These are phyloP conservation scores for Sturnus vulgaris DNA, from an alignment of 2,113 vertebrate species.

Conservation along the genomic window DNA sequence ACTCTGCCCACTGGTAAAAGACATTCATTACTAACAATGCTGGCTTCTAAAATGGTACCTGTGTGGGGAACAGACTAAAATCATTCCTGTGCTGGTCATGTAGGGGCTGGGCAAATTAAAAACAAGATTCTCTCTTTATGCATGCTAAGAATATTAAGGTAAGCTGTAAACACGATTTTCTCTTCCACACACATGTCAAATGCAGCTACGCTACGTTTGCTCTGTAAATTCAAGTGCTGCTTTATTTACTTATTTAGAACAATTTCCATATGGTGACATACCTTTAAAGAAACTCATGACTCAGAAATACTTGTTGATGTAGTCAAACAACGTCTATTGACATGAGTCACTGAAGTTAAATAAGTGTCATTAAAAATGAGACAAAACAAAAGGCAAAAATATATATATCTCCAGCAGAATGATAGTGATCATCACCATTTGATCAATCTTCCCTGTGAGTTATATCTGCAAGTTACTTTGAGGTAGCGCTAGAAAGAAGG, in stretches of 20 bases:
- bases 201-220: slow-evolving; percentile 20
- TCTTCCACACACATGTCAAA: not conserved
- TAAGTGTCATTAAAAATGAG: slow-evolving; percentile 10
- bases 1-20: not conserved
- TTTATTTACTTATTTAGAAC: slow-evolving; percentile 62
- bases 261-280: slow-evolving; percentile 43
- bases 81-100: not conserved
- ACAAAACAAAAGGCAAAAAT: slow-evolving; percentile 47
- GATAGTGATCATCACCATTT: slow-evolving; percentile 52
- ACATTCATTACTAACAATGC: not conserved
- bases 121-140: not conserved
- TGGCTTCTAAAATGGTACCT: not conserved
- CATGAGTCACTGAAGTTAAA: slow-evolving; percentile 40
- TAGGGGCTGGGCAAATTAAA: not conserved
- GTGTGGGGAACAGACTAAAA: not conserved
- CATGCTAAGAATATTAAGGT: too few species aligned
- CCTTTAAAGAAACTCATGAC: slow-evolving; percentile 38
- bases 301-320: not conserved
- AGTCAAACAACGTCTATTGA: not conserved
- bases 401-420: slow-evolving; percentile 35
- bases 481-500: slow-evolving; percentile 67
- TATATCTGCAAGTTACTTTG: slow-evolving; percentile 64
- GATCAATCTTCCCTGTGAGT: slow-evolving; percentile 64
- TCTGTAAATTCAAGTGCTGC: slow-evolving; percentile 42
- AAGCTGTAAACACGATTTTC: accelerated